Evolutionary conservation across 2,888 invertebrate species (phyloP), one percentile per base, ranked within the genome.

Genomic region (Coleophora deauratella): DNA sequence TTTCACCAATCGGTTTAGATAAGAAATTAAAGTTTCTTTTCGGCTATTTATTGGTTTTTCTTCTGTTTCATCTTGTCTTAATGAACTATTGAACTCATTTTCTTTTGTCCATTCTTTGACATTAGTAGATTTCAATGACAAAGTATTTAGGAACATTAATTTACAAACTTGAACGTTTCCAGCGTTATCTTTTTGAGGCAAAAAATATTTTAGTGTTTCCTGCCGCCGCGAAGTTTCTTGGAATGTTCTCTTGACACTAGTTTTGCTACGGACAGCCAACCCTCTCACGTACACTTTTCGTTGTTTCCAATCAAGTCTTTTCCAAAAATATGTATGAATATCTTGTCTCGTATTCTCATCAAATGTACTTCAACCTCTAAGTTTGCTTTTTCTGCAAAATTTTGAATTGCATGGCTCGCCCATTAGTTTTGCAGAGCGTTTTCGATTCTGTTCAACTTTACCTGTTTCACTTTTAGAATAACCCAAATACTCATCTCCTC

Each of bases 291-390:
- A 51, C 13, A 51, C 34, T 43, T 51, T 53, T 9, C 51, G 33
- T 38, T 53, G 46, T 30, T 52, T 50, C 52, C 54, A 51, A 35
- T 46, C 49, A 39, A 55, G 27, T n/a, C 40, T 44, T 42, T 51
- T 45, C 51, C 50, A 54, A 42, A 54, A 54, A 39, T 33, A 11
- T n/a, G 32, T 43, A 40, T 45, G 43, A 36, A 55, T 47, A 3
- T 40, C 21, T 14, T 43, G 27, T 3, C 52, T 41, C 27, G 28
- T 40, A 28, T 51, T 49, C 13, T 55, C 47, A 13, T 31, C 28
- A 40, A 55, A 39, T 28, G 42, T 42, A 35, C 49, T 39, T 37
- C 50, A 49, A 36, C 38, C 40, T 43, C 52, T 33, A 11, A 44
- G 12, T 30, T 47, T 46, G 42, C 48, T 47, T 38, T 46, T 52